Evolutionary conservation across 2,797 vertebrate genomes (phyloP).

Genomic region (Lutra lutra): DNA sequence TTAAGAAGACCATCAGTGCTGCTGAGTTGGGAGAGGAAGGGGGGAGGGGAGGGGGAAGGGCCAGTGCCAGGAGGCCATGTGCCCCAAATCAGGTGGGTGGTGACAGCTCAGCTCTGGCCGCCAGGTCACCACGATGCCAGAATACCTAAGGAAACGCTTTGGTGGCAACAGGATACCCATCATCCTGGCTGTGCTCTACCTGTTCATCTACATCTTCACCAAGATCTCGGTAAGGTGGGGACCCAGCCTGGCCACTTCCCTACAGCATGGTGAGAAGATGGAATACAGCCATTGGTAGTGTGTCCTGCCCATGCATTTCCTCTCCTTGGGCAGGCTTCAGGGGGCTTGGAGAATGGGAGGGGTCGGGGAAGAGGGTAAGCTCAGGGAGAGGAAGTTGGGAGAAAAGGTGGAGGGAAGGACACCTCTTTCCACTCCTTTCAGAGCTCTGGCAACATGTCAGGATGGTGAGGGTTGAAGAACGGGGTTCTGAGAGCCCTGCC

Average conservation of each 20-base stretch:
- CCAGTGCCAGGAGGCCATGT: neutral
- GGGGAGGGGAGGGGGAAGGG: no score
- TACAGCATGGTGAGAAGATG: neutral
- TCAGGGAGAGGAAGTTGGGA: neutral
- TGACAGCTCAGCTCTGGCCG: rapidly evolving
- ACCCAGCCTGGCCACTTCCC: rapidly evolving
- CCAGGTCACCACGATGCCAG: conserved; percentile 98
- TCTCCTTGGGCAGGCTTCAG: neutral
- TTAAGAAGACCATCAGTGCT: neutral
- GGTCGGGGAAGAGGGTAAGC: no score
- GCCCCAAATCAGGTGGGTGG: neutral
- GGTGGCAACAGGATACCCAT: conserved; percentile 94
- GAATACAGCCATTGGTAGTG: neutral
- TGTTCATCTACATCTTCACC: conserved; percentile 99
- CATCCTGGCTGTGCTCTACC: conserved; percentile 92
- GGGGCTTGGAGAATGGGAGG: neutral
- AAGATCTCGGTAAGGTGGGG: conserved; percentile 95
- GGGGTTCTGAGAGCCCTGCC: neutral
- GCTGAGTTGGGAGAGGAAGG: neutral
- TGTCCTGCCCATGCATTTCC: neutral
- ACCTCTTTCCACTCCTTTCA: neutral
- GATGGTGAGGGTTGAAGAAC: rapidly evolving
- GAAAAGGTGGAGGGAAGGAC: neutral
- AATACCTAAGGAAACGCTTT: conserved; percentile 93
- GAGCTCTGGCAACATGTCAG: neutral